phyloP scores from a whole-genome alignment of 2,797 vertebrate species.

The Acanthornis magna region DNA sequence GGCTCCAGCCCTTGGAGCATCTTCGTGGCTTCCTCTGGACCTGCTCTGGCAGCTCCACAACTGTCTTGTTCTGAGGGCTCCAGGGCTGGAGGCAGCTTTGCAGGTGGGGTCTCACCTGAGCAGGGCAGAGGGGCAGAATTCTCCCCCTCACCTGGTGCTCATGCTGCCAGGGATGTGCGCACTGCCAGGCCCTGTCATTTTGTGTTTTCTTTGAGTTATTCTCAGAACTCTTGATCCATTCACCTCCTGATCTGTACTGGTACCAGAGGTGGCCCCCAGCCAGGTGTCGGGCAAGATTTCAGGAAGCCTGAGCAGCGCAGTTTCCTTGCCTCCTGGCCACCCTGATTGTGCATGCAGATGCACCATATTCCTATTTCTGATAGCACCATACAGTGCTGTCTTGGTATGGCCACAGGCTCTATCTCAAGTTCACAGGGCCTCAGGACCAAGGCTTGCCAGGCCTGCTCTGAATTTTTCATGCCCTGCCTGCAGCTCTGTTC shows the following conservation, averaged over 20 bases:
- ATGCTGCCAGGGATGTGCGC: neutral
- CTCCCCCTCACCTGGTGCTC: neutral
- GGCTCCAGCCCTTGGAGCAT: neutral
- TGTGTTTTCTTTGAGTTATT: neutral
- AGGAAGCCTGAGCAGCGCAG: neutral
- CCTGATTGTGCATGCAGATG: no score
- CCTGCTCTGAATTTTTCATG: neutral
- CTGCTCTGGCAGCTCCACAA: neutral
- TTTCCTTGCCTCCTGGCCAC: neutral
- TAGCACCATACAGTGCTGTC: neutral
- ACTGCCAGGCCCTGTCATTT: neutral
- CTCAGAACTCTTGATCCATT: neutral
- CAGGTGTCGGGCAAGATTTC: neutral
- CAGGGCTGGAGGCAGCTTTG: neutral
- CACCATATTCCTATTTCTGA: neutral
- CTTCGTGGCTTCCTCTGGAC: neutral
- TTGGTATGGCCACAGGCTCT: neutral
- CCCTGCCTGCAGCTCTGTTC: neutral
- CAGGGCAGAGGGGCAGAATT: neutral
- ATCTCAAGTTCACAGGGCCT: neutral
- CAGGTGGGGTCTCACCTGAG: neutral
- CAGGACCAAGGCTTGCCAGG: neutral
- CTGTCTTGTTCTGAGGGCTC: neutral
- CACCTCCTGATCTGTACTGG: neutral
- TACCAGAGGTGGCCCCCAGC: neutral